phyloP scores from a whole-genome alignment of 1,140 invertebrate genomes.

The Frieseomelitta varia region DNA sequence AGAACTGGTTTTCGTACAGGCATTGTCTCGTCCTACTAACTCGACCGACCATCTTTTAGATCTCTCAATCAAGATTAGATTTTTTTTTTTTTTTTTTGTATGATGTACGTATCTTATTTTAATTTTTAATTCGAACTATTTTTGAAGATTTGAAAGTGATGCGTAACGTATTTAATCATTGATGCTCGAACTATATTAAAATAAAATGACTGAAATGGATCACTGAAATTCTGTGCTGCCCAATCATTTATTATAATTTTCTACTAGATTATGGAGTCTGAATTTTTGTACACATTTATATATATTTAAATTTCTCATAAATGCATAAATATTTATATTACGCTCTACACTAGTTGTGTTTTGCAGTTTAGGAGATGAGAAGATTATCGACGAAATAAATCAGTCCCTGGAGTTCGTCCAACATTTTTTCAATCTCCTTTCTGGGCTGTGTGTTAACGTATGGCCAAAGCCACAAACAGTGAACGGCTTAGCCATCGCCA shows the following conservation, averaged over 20 bases:
- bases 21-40: background rate
- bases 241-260: too few relatives aligned
- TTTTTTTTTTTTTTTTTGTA: background rate
- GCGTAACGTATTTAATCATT: background rate
- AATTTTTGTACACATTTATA: too few relatives aligned
- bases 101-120: background rate
- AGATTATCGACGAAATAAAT: background rate
- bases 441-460: background rate
- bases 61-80: background rate
- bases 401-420: background rate
- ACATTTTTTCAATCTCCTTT: background rate
- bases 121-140: background rate
- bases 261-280: too few relatives aligned
- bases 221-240: too few relatives aligned
- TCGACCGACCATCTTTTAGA: background rate
- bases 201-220: background rate
- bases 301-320: too few relatives aligned
- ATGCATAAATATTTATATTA: too few relatives aligned
- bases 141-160: background rate
- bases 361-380: background rate
- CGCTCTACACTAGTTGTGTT: too few relatives aligned
- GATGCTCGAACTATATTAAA: background rate
- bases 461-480: slow-evolving; percentile 19
- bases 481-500: slow-evolving; percentile 17
- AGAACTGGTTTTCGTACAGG: slow-evolving; percentile 35